These are phyloP conservation scores for Dicerorhinus sumatrensis DNA, from an alignment of 2,113 vertebrate species.

Conservation along the genomic window DNA sequence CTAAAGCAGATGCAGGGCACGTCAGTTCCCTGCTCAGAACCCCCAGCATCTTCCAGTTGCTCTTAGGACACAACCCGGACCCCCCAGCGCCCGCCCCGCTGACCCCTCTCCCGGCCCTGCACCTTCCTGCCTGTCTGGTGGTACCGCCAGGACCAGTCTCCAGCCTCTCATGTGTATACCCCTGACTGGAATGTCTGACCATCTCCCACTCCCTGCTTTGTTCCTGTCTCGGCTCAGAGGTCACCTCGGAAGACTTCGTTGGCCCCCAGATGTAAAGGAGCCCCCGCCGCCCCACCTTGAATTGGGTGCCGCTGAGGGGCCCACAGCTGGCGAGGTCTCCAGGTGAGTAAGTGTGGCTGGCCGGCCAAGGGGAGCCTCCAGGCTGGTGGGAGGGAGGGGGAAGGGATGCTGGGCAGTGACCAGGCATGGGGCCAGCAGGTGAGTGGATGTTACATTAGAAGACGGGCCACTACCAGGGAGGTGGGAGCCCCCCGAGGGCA, in stretches of 20 bases:
- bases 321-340: neutral
- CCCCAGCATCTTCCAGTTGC: neutral
- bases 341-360: fast-evolving
- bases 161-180: neutral
- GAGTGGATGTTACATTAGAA: neutral
- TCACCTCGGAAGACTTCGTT: neutral
- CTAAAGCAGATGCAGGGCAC: neutral
- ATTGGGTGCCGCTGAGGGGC: too few species aligned
- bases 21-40: neutral
- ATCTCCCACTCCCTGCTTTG: neutral
- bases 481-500: neutral
- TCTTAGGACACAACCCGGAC: neutral
- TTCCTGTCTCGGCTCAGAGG: neutral
- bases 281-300: fast-evolving
- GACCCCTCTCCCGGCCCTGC: neutral
- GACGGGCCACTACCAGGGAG: neutral
- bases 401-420: neutral
- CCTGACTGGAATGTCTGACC: neutral
- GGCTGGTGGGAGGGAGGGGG: neutral
- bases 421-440: neutral
- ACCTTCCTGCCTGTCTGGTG: neutral
- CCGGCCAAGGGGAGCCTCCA: neutral
- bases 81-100: neutral
- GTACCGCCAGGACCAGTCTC: neutral
- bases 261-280: neutral